Evolutionary conservation across 2,113 vertebrate genomes (phyloP).

Genomic region (Microtus ochrogaster): DNA sequence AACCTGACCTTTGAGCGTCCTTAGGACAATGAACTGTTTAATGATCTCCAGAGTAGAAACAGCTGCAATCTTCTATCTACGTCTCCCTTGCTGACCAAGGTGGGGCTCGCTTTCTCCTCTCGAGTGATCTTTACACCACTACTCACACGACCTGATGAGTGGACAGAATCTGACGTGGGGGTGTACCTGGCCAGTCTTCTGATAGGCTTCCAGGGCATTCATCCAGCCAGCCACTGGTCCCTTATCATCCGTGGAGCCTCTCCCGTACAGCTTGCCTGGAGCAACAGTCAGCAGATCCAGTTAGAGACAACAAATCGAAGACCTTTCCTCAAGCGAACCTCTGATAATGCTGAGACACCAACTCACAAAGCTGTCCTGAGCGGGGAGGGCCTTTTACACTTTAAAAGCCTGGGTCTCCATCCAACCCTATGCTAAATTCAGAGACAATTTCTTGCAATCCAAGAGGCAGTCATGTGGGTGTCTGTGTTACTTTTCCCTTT

Average conservation of each 20-base stretch:
- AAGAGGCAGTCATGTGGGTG: rapidly evolving
- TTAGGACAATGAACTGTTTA: neutral
- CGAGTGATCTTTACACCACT: rapidly evolving
- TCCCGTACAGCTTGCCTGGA: constrained; percentile 94
- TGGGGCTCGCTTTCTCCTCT: rapidly evolving
- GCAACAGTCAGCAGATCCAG: constrained; percentile 14
- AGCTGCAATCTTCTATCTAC: neutral
- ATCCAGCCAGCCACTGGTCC: constrained; percentile 97
- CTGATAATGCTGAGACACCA: neutral
- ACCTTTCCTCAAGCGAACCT: rapidly evolving
- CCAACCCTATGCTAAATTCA: rapidly evolving
- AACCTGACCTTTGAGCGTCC: neutral
- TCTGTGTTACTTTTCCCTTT: rapidly evolving
- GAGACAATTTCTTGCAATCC: rapidly evolving
- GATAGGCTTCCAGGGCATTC: constrained; percentile 95
- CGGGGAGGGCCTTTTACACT: neutral
- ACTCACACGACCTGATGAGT: neutral
- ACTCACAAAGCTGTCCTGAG: rapidly evolving
- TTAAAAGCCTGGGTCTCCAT: neutral
- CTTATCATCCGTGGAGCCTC: constrained; percentile 98
- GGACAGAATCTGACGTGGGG: neutral
- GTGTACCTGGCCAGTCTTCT: constrained; percentile 92
- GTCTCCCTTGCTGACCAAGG: neutral
- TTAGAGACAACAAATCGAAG: rapidly evolving
- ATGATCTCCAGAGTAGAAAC: neutral